Conservation (phyloP, 1,140 invertebrate genomes). For the Gonioctena quinquepunctata region DNA sequence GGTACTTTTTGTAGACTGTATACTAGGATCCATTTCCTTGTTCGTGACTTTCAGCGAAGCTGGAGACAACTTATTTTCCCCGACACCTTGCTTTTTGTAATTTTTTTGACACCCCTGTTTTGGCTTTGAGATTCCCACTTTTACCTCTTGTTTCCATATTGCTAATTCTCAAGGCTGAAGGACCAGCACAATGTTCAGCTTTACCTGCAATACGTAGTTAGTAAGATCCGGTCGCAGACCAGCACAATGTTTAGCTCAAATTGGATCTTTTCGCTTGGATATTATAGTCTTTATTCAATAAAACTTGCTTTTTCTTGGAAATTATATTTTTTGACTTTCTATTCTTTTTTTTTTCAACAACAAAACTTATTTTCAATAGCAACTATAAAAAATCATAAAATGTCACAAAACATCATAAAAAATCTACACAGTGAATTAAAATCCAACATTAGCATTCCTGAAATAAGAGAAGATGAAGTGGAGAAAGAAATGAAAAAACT, state of each 20-base stretch:
- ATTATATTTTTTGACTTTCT: no score
- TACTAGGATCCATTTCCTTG: neutral
- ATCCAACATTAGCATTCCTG: no score
- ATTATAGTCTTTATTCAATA: no score
- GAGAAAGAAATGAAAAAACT: no score
- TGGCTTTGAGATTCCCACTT: neutral
- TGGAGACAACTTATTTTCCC: neutral
- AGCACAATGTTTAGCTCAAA: neutral
- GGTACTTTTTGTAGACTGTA: neutral
- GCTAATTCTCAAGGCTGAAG: neutral
- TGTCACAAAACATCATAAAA: no score
- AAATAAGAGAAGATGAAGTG: no score
- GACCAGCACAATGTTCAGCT: neutral
- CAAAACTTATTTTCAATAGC: no score
- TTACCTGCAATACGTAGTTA: neutral
- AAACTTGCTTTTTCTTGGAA: no score
- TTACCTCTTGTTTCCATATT: neutral
- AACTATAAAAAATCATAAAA: no score
- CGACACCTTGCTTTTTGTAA: neutral
- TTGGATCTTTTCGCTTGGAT: no score
- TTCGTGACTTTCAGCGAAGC: neutral
- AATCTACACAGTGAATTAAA: no score
- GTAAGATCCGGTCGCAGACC: neutral
- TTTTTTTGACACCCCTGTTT: neutral
- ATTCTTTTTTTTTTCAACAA: no score